Base-by-base conservation (phyloP, 2,113 vertebrate species). In the Ammodramus savannarum region DNA sequence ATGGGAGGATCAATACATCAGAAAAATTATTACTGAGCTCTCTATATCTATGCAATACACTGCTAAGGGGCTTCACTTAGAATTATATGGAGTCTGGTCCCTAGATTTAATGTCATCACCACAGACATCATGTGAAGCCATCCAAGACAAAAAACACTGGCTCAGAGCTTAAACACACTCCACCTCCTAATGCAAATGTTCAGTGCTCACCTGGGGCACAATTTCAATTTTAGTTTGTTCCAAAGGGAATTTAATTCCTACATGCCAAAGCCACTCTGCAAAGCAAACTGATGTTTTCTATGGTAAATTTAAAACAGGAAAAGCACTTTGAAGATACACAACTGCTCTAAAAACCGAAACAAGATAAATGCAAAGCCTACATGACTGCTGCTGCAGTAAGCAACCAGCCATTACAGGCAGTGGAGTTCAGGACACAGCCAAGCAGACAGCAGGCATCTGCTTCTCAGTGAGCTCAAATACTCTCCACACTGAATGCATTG, bases 91-190 rank as follows among this genome's bases (percentile, higher is more conserved):
- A 72, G 20, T 46, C 58, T 61, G 25, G 26, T 32, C 11, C 13
- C 22, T 26, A 41, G 10, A 74, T 17, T 62, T 9, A 52, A 20
- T 4, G 4, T 25, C 41, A 77, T 52, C 23, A 43, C 26, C 44
- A 51, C 1, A 65, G 1, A 55, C 6, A 59, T 14, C 41, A 36
- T 0, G 0, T 44, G 46, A 80, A 85, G 46, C 38, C 27, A 34
- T 21, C 3, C 22, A 41, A 77, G 19, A 41, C 43, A 31, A 4
- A 5, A 62, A 69, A 41, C 16, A 13, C 25, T 74, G 34, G 8
- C 51, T 62, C 41, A 62, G 31, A 84, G 46, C 17, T 65, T 16
- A 58, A 85, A 82, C 10, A 55, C 0, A 1, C 20, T 75, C 22
- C 32, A 78, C 12, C n/a, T 84, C 36, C 54, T 41, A 84, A 73